Evolutionary conservation across 2,888 invertebrate species (phyloP), one percentile per base, ranked within the genome.

Genomic region (Amiota mariae): DNA sequence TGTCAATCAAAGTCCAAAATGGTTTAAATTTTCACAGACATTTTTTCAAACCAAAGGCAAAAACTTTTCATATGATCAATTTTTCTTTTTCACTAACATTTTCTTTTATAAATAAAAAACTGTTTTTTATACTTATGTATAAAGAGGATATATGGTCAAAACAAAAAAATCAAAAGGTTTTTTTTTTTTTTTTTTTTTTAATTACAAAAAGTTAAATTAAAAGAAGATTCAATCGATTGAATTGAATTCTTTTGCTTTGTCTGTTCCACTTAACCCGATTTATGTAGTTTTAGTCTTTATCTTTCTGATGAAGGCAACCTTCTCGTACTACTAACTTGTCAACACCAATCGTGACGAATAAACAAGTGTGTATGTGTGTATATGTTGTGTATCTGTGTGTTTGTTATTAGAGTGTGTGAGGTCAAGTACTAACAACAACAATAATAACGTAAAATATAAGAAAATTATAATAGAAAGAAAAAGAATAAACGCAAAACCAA

Each of bases 341-440:
- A 81, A 82, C 82, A 74, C 77, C 76, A 77, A 78, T 82, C 75
- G 76, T 36, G 82, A 74, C 70, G 51, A 36, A 47, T 56, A 49
- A 75, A 24, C 49, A n/a, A 64, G 11, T 66, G 10, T 15, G n/a
- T n/a, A n/a, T n/a, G n/a, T n/a, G n/a, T n/a, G n/a, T n/a, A n/a
- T n/a, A 57, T 47, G 49, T 63, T 63, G 70, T 68, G 68, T 63
- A 46, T 46, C 46, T 63, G 36, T 46, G 20, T 67, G 54, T 73
- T 51, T 70, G 20, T 71, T 71, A 20, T 2, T 20, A 24, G 36
- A 36, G 10, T 59, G 71, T 67, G 64, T 76, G 80, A 80, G 80
- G 80, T 80, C 80, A 80, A 73, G 74, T 70, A 72, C 71, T 74
- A 61, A 78, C 72, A n/a, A 20, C 46, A 51, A 73, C 72, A 49